Evolutionary conservation across 35 echinoderm and acorn worm species (phyloP).

Genomic region (Apostichopus japonicus): DNA sequence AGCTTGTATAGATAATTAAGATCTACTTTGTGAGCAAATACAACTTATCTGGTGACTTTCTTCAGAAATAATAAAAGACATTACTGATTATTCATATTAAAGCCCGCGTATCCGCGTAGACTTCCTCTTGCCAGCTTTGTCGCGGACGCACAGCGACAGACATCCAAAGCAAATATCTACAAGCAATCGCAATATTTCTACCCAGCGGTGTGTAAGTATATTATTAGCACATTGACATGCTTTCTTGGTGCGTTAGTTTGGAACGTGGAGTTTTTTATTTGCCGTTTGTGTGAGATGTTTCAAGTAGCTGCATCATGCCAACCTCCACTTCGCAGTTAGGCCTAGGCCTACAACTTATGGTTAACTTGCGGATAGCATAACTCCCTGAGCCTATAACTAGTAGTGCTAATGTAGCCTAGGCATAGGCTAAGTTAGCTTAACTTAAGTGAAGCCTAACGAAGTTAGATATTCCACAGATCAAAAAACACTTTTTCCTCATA

Average conservation of each 20-base stretch:
- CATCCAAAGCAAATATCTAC: background rate
- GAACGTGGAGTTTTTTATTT: background rate
- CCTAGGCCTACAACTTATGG: too few species aligned
- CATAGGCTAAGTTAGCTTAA: too few species aligned
- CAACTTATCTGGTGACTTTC: background rate
- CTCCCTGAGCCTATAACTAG: too few species aligned
- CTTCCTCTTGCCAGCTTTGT: background rate
- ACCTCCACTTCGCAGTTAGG: background rate
- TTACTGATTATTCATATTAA: constrained; percentile 52
- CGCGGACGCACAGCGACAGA: constrained; percentile 30
- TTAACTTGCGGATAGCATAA: too few species aligned
- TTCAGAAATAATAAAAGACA: background rate
- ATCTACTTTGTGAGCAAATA: background rate
- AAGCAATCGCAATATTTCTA: background rate
- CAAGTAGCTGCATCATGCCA: constrained; percentile 26
- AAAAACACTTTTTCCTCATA: too few species aligned
- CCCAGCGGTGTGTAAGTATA: background rate
- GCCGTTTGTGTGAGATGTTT: background rate
- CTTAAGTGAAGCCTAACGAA: too few species aligned
- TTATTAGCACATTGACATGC: background rate
- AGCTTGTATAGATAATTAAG: background rate
- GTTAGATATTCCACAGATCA: too few species aligned
- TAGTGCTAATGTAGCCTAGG: too few species aligned
- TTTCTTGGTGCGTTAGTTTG: background rate
- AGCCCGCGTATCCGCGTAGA: constrained; percentile 30